phyloP scores from a whole-genome alignment of 2,113 vertebrate species.

The Acanthisitta chloris region DNA sequence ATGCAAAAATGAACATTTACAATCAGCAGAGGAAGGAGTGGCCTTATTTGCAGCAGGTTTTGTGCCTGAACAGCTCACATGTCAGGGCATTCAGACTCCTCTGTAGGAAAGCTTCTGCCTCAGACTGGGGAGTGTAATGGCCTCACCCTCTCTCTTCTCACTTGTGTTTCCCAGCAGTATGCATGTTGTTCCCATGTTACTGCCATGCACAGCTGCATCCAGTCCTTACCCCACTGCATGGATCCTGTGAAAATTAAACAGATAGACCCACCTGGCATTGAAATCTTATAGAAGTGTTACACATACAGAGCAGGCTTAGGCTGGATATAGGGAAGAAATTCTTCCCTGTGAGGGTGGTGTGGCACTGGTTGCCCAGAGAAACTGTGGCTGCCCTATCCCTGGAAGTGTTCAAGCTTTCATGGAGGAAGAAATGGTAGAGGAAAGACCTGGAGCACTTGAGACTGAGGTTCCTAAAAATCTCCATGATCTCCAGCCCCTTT shows the following conservation, averaged over 20 bases:
- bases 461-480: too few relatives aligned
- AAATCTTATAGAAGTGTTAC: too few relatives aligned
- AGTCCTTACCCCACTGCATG: neutral
- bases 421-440: too few relatives aligned
- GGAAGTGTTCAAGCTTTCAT: too few relatives aligned
- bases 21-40: neutral
- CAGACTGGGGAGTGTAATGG: neutral
- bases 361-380: too few relatives aligned
- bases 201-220: neutral
- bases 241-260: neutral
- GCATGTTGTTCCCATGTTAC: fast-evolving
- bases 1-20: neutral
- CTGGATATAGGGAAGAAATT: too few relatives aligned
- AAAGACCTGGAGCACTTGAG: too few relatives aligned
- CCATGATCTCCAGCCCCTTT: too few relatives aligned
- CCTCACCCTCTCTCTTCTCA: neutral
- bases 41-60: neutral
- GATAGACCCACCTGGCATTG: too few relatives aligned
- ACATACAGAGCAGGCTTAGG: too few relatives aligned
- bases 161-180: fast-evolving
- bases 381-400: too few relatives aligned
- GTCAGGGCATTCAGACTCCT: neutral
- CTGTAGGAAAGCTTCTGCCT: neutral
- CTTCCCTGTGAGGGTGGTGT: too few relatives aligned
- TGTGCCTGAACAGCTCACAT: fast-evolving